Conservation (phyloP, 2,797 vertebrate genomes). For the Naso thynnoides region DNA sequence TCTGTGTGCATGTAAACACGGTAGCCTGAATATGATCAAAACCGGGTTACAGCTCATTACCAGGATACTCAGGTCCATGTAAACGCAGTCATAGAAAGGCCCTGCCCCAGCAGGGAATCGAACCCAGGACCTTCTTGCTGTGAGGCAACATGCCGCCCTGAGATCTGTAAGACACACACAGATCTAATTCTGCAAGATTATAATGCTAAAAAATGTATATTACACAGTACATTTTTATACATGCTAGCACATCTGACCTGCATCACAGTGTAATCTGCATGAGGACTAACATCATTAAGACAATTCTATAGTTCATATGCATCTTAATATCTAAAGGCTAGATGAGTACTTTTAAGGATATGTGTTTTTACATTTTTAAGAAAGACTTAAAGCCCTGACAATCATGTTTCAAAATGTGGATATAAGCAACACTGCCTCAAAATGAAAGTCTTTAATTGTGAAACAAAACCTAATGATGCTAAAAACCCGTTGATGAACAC, state of each 20-base stretch:
- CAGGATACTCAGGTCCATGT: too few relatives aligned
- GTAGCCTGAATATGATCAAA: too few relatives aligned
- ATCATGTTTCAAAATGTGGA: not conserved
- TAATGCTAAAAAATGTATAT: slow-evolving; percentile 28
- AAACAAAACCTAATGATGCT: slow-evolving; percentile 37
- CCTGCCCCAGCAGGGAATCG: too few relatives aligned
- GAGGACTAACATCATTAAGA: not conserved
- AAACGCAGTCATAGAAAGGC: too few relatives aligned
- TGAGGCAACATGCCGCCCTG: too few relatives aligned
- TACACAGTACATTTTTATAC: slow-evolving; percentile 23
- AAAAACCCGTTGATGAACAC: slow-evolving; percentile 33
- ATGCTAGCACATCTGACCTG: slow-evolving; percentile 22
- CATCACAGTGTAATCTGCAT: slow-evolving; percentile 13
- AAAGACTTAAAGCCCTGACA: not conserved
- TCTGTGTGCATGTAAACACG: too few relatives aligned
- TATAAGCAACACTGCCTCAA: not conserved
- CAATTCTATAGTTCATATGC: not conserved
- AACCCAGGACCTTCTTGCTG: too few relatives aligned
- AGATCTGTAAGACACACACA: slow-evolving; percentile 22
- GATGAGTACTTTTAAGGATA: not conserved
- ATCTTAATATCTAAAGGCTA: slow-evolving; percentile 1
- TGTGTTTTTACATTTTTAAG: not conserved
- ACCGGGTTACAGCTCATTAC: too few relatives aligned
- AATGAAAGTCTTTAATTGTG: slow-evolving; percentile 31
- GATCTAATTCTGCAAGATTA: slow-evolving; percentile 5